Evolutionary conservation across 2,888 invertebrate species (phyloP), one percentile per base, ranked within the genome.

Genomic region (Drosophila putrida): DNA sequence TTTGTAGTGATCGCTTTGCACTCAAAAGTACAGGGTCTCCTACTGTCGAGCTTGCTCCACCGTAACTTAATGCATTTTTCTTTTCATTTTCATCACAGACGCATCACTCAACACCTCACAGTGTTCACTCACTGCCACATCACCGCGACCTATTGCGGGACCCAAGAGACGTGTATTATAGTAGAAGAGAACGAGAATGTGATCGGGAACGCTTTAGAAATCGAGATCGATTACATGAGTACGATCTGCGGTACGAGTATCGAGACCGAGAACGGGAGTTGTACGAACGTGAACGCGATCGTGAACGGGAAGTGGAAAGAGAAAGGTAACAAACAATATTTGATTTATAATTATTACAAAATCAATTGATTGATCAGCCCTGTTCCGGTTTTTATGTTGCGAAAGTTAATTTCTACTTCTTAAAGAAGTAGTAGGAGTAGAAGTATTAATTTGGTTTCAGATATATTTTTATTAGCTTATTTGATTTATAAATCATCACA

Each of bases 91-190:
- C 13, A 43, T 61, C 31, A 10, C 75, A 93, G 92, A 92, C 92
- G 87, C 93, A 93, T 85, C 93, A 93, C 80, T 93, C 93, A 81
- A 93, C 93, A 90, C 93, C 93, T 85, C 93, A 93, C 90, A 93
- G 93, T 91, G 92, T 93, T 91, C 93, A 93, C 90, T 93, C 93
- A 84, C 90, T 93, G 89, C 93, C 93, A 88, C 92, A 93, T 87
- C 92, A 92, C 84, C 92, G 93, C 80, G 93, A 93, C 80, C 90
- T 92, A 75, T 81, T 93, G 87, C 91, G 93, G 73, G 93, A 93
- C 83, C 92, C 92, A 67, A 90, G 93, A 83, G 93, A 93, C 71
- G 86, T 92, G 84, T 93, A 92, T 88, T 93, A 92, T 89, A 92
- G 91, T 86, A 92, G 91, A 82, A 91, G 92, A 82, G 93, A 93